Base-by-base conservation (phyloP, 1,140 invertebrate genomes). In the Bombus pascuorum region DNA sequence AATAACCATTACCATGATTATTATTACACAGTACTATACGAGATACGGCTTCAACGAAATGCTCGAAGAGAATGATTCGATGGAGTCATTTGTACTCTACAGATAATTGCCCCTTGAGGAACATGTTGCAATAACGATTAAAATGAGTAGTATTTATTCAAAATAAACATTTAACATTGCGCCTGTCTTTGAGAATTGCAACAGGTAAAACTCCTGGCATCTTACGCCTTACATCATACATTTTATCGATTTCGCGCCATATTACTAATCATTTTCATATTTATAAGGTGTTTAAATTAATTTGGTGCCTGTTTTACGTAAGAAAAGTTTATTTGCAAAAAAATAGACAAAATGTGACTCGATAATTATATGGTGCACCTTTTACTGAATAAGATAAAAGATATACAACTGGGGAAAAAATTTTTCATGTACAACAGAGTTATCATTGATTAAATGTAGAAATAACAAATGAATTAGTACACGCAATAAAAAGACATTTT, bases 1-100 rank as follows among this genome's bases (percentile, higher is more conserved):
- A 71, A 39, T 32, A 78, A 59, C 53, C n/a, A 71, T 71, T 79
- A 79, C 62, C 22, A 5, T 25, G 66, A 44, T 70, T 84, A 71
- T 83, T 68, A 57, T 77, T 76, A 75, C 72, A 42, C 72, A 32
- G 39, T n/a, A 39, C 39, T n/a, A 3, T 42, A 68, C 9, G 22
- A 22, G 47, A 25, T 15, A 3, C 15, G 25, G 1, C 2, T 53
- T 12, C 15, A 53, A 70, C 8, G 42, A 72, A 59, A 81, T 22
- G 37, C 18, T 81, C 5, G 2, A 53, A 57, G 28, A 25, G 47
- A 15, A 70, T 34, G 47, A 53, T 73, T 53, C 2, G 32, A 62
- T 13, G 18, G 2, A 32, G 5, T 32, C 18, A 18, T 72, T 71
- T 59, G 15, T 34, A 71, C 22, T 72, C 13, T 34, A 39, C 1